Evolutionary conservation across 2,113 vertebrate species (phyloP), one percentile per base, ranked within the genome.

Genomic region (Neopipo cinnamomea): DNA sequence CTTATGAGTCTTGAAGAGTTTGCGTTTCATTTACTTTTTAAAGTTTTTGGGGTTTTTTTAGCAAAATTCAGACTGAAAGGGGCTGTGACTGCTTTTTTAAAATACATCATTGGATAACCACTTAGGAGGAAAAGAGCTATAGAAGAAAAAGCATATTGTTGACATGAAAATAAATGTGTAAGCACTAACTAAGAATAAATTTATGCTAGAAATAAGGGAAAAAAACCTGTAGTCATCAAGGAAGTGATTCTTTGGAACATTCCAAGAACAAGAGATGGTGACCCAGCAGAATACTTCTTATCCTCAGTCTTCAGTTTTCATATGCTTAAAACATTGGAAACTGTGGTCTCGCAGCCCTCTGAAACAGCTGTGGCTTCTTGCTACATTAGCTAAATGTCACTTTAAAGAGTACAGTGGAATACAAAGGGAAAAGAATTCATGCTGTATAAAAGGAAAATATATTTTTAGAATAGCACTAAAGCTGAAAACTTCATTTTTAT

Each of bases 371-470:
- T 49, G 44, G 21, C 70, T 96, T 95, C 80, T 87, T 87, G 84
- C 80, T 93, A 56, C 72, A 33, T 92, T 96, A 94, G 76, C 83
- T 92, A 94, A 92, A 93, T 81, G 74, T 93, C 88, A 94, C 44
- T 82, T 86, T 72, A 79, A 95, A 96, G 59, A 39, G 25, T 75
- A 78, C 9, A 46, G 59, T 82, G 25, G 18, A 86, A 91, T 39
- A 74, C 41, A 81, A 84, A 46, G 25, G 12, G 11, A 66, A 87
- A 91, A 62, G 14, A 93, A 95, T 50, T 66, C 17, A 58, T 46
- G 52, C 37, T 84, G 20, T 78, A 61, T 16, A 82, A 84, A 87
- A 53, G 23, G 15, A 94, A 93, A 88, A 91, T 33, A 46, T 35
- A 85, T 39, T 78, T 91, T 94, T 65, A 61, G 49, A 94, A 66